A percentile compares a stretch with the other conserved stretches of the same genome.
phyloP scores from a whole-genome alignment of 2,888 invertebrate genomes.

The Myopa tessellatipennis region DNA sequence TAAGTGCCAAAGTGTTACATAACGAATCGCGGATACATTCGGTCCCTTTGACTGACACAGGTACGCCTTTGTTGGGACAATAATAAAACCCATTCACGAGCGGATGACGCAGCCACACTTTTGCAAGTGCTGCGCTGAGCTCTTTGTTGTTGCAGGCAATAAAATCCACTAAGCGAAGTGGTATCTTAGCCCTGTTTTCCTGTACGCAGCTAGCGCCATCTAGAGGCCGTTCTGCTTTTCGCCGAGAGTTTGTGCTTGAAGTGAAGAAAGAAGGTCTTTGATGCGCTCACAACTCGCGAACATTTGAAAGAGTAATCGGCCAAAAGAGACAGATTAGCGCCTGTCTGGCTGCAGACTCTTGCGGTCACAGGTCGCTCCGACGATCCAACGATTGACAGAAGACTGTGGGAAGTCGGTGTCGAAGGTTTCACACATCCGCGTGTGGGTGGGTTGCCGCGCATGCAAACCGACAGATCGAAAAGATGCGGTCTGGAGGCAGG shows the following conservation, averaged over 20 bases:
- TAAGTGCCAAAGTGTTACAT: too few species aligned
- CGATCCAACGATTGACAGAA: background rate
- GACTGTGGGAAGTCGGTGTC: conserved; percentile 20
- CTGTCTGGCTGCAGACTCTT: conserved; percentile 22
- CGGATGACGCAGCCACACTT: background rate
- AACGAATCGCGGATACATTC: too few species aligned
- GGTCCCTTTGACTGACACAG: too few species aligned
- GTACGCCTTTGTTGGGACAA: too few species aligned
- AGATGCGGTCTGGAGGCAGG: conserved; percentile 5
- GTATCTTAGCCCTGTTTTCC: background rate
- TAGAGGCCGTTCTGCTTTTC: background rate
- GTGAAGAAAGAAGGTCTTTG: conserved; percentile 1
- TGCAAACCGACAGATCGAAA: background rate
- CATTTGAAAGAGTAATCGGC: conserved; percentile 23
- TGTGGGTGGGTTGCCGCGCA: background rate
- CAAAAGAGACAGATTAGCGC: conserved; percentile 34
- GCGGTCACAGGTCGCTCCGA: background rate
- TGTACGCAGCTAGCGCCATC: background rate
- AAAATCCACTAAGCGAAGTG: background rate
- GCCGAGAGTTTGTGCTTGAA: background rate
- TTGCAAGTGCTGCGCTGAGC: background rate
- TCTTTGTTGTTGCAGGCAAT: conserved; percentile 2
- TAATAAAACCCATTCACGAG: too few species aligned
- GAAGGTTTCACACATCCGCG: conserved; percentile 30
- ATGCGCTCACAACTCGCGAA: conserved; percentile 1